A percentile compares a stretch with the other conserved stretches of the same genome.
Evolutionary conservation across 1,140 invertebrate species (phyloP).

Genomic region (Drosophila quadrilineata): DNA sequence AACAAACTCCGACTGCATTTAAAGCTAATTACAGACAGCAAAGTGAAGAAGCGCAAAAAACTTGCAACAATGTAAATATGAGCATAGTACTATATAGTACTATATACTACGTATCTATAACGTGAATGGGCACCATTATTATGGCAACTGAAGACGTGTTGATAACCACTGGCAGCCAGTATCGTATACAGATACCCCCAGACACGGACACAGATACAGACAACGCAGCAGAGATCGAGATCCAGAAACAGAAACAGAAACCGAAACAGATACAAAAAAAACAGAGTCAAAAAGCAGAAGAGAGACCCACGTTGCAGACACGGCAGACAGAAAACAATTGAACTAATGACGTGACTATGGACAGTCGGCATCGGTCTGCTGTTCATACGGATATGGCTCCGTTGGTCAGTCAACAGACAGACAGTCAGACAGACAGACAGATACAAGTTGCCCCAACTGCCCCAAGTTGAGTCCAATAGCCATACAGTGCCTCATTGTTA

Average conservation of each 20-base stretch:
- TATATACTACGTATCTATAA: slow-evolving; percentile 24
- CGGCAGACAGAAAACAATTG: slow-evolving; percentile 63
- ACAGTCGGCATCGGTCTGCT: slow-evolving; percentile 39
- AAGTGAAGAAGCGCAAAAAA: slow-evolving; percentile 2
- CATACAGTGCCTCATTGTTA: slow-evolving; percentile 54
- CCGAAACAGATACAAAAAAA: background rate
- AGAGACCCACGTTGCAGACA: slow-evolving; percentile 23
- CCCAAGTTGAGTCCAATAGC: slow-evolving; percentile 4
- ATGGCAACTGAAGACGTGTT: slow-evolving; percentile 60
- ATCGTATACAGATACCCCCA: no score
- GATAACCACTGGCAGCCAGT: slow-evolving; percentile 45
- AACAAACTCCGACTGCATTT: slow-evolving; percentile 36
- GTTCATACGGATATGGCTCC: background rate
- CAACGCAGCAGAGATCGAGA: slow-evolving; percentile 22
- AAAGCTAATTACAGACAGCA: slow-evolving; percentile 31
- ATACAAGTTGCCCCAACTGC: background rate
- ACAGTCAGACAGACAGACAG: no score
- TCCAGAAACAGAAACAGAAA: slow-evolving; percentile 4
- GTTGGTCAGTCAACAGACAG: slow-evolving; percentile 10
- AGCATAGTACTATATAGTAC: background rate
- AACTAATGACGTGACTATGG: slow-evolving; percentile 76
- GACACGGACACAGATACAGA: slow-evolving; percentile 15
- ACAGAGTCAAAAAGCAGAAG: slow-evolving; percentile 16
- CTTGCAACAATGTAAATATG: slow-evolving; percentile 31
- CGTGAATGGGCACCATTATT: slow-evolving; percentile 58